Percentiles rank a stretch among this genome's conserved stretches.
Evolutionary conservation across 2,113 vertebrate genomes (phyloP).

Genomic region (Junco hyemalis): DNA sequence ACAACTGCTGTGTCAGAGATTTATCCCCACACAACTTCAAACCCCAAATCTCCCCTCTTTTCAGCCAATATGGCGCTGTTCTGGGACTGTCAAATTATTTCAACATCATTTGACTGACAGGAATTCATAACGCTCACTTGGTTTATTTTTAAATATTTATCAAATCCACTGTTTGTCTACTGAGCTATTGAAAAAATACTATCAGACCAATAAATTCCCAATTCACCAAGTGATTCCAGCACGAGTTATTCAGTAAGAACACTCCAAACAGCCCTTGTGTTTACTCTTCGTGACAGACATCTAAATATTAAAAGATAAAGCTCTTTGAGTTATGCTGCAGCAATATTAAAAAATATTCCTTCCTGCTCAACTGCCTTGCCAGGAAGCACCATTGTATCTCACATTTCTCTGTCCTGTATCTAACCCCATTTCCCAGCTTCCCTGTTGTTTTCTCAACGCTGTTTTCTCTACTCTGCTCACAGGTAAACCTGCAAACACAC

Average conservation of each 20-base stretch:
- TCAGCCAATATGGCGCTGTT: not conserved
- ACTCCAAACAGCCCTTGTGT: not conserved
- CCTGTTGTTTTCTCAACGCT: not conserved
- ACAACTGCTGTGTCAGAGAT: not conserved
- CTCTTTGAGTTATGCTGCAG: not conserved
- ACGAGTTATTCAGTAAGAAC: not conserved
- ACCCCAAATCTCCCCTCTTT: not conserved
- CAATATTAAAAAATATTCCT: not conserved
- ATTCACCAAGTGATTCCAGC: not conserved
- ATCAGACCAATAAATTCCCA: not conserved
- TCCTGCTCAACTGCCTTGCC: not conserved
- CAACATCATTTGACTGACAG: not conserved
- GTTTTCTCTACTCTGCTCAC: not conserved
- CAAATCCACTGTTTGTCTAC: not conserved
- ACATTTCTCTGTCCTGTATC: not conserved
- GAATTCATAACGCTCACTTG: not conserved
- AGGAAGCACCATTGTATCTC: not conserved
- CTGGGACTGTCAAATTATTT: not conserved
- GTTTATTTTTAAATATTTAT: constrained; percentile 10
- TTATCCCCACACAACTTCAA: not conserved
- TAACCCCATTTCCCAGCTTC: not conserved
- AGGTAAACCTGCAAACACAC: not conserved
- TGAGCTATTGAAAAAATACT: not conserved
- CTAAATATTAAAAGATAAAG: constrained; percentile 4
- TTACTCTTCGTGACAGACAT: not conserved